These are phyloP conservation scores for Xiphydria camelus DNA, from an alignment of 2,888 invertebrate genomes.

Conservation along the genomic window DNA sequence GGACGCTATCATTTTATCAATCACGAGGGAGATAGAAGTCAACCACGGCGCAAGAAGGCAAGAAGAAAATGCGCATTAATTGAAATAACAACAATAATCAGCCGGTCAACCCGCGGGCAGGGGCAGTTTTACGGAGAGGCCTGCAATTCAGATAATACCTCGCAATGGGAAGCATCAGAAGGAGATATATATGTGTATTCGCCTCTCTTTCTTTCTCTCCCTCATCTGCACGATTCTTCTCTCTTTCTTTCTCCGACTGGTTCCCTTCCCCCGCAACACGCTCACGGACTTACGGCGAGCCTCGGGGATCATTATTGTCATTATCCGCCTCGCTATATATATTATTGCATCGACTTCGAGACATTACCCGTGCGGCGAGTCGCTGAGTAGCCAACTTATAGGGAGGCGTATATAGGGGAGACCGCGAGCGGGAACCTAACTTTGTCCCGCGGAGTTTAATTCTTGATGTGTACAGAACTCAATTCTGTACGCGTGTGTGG, in stretches of 20 bases:
- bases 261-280: background rate
- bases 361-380: conserved; percentile 22
- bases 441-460: too few species aligned
- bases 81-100: conserved; percentile 32
- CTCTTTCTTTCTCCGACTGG: background rate
- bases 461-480: background rate
- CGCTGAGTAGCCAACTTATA: background rate
- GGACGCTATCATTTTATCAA: conserved; percentile 35
- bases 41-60: conserved; percentile 18
- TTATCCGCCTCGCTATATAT: conserved; percentile 27
- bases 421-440: too few species aligned
- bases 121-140: conserved; percentile 30
- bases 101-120: conserved; percentile 15
- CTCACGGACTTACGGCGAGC: conserved; percentile 3
- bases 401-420: too few species aligned
- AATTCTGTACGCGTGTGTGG: too few species aligned
- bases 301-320: conserved; percentile 29
- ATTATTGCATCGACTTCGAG: conserved; percentile 24
- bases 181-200: too few species aligned
- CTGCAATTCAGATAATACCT: conserved; percentile 35
- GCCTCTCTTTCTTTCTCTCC: conserved; percentile 5
- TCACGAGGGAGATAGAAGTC: conserved; percentile 24
- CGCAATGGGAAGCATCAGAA: conserved; percentile 29
- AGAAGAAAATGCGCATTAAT: conserved; percentile 30
- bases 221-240: background rate